These are phyloP conservation scores for Andrena chrysosceles DNA, from an alignment of 2,888 invertebrate species.

Conservation along the genomic window DNA sequence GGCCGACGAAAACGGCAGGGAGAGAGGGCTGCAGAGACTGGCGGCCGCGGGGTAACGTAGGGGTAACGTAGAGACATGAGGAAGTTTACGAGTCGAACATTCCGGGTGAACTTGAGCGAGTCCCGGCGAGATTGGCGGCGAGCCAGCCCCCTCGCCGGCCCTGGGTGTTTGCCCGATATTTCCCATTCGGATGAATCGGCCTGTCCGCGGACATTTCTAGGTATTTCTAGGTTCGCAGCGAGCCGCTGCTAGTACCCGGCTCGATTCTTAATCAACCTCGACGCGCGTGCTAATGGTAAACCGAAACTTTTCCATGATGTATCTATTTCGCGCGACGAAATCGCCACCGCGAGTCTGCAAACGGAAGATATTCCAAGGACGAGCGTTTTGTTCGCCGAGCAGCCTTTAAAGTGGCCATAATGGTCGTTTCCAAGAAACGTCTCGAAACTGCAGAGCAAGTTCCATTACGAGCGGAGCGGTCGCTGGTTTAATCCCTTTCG, in stretches of 20 bases:
- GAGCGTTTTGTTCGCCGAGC: slow-evolving; percentile 22
- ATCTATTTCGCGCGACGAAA: neutral
- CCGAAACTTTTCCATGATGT: neutral
- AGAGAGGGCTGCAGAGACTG: slow-evolving; percentile 1
- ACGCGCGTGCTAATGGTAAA: too few relatives aligned
- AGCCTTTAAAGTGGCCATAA: slow-evolving; percentile 57
- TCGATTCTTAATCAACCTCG: slow-evolving; percentile 11
- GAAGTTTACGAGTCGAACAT: slow-evolving; percentile 66
- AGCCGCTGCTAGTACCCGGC: neutral
- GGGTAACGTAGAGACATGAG: slow-evolving; percentile 47
- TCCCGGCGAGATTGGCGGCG: slow-evolving; percentile 70
- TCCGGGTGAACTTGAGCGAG: slow-evolving; percentile 72
- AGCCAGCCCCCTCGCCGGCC: slow-evolving; percentile 65
- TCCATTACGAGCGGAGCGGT: slow-evolving; percentile 73
- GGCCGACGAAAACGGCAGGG: slow-evolving; percentile 32
- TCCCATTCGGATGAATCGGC: slow-evolving; percentile 60
- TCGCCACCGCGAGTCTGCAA: neutral
- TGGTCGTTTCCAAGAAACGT: slow-evolving; percentile 60
- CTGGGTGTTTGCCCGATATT: slow-evolving; percentile 75
- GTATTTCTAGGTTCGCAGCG: slow-evolving; percentile 23
- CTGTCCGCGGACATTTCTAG: slow-evolving; percentile 37
- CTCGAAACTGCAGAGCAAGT: slow-evolving; percentile 70
- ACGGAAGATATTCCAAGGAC: slow-evolving; percentile 2
- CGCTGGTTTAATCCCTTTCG: slow-evolving; percentile 75
- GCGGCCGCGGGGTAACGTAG: neutral